Conservation (phyloP, 2,113 vertebrate genomes). For the Nematolebias whitei region DNA sequence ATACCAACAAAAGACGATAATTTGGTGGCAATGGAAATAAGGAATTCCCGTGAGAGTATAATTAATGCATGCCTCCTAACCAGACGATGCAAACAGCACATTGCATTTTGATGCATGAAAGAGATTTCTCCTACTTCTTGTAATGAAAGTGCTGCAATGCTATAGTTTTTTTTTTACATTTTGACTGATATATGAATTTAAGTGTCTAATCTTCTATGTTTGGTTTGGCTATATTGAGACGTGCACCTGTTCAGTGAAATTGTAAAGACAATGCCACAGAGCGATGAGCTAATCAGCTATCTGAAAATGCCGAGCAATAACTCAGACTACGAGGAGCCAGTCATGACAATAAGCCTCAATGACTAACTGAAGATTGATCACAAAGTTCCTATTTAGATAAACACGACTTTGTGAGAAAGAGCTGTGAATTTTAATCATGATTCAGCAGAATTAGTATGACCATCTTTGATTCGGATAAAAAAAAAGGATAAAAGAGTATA, state of each 20-base stretch:
- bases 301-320: slow-evolving; percentile 63
- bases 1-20: slow-evolving; percentile 64
- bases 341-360: slow-evolving; percentile 69
- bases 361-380: slow-evolving; percentile 77
- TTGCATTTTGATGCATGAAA: slow-evolving; percentile 53
- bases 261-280: slow-evolving; percentile 57
- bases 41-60: slow-evolving; percentile 70
- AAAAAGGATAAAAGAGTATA: slow-evolving; percentile 68
- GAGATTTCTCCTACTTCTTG: slow-evolving; percentile 17
- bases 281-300: slow-evolving; percentile 71
- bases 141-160: background rate
- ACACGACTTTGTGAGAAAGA: slow-evolving; percentile 71
- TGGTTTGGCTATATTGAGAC: slow-evolving; percentile 46
- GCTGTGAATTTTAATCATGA: slow-evolving; percentile 63
- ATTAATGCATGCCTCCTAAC: slow-evolving; percentile 78
- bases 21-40: slow-evolving; percentile 53
- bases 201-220: slow-evolving; percentile 35
- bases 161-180: slow-evolving; percentile 21
- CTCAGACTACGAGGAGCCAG: slow-evolving; percentile 76
- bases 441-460: slow-evolving; percentile 64
- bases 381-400: slow-evolving; percentile 76
- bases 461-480: slow-evolving; percentile 57
- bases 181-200: slow-evolving; percentile 34
- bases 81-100: slow-evolving; percentile 55
- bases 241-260: slow-evolving; percentile 59